Percentiles rank a stretch among this genome's conserved stretches.
Conservation (phyloP, 2,888 invertebrate species). For the Nemoura dubitans region DNA sequence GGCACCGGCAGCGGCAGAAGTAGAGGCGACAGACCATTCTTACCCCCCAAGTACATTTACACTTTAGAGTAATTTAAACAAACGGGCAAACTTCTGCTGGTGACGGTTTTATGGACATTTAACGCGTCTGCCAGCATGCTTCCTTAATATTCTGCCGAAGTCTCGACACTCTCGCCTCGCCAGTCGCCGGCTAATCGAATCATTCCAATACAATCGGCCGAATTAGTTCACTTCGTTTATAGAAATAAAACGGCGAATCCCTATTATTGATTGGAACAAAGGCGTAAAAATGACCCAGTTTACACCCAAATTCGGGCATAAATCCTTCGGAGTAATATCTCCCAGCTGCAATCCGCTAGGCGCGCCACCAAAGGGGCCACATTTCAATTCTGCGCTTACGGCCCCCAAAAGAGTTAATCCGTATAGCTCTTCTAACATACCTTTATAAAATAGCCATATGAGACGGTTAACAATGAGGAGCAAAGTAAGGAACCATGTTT, state of each 20-base stretch:
- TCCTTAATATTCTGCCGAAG: conserved; percentile 32
- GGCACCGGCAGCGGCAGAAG: background rate
- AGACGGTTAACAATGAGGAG: conserved; percentile 35
- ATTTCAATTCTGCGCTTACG: conserved; percentile 40
- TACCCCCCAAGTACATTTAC: conserved; percentile 34
- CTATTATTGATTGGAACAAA: conserved; percentile 28
- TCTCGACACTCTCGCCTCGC: conserved; percentile 1
- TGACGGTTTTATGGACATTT: conserved; percentile 35
- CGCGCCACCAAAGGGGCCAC: conserved; percentile 34
- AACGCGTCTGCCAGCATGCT: conserved; percentile 21
- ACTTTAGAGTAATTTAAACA: conserved; percentile 33
- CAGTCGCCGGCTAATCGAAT: background rate
- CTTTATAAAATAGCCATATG: conserved; percentile 29
- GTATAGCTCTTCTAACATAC: conserved; percentile 23
- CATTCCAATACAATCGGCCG: conserved; percentile 21
- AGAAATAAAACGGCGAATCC: background rate
- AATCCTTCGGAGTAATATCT: conserved; percentile 19
- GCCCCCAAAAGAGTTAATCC: conserved; percentile 38
- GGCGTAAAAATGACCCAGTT: background rate
- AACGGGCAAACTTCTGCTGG: conserved; percentile 33
- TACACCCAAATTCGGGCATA: conserved; percentile 17
- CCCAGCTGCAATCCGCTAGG: background rate
- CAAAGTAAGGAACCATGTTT: conserved; percentile 43
- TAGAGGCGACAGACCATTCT: conserved; percentile 7
- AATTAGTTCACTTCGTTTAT: conserved; percentile 5